These are phyloP conservation scores for Dendrolimus kikuchii DNA, from an alignment of 1,140 invertebrate genomes.

Conservation along the genomic window DNA sequence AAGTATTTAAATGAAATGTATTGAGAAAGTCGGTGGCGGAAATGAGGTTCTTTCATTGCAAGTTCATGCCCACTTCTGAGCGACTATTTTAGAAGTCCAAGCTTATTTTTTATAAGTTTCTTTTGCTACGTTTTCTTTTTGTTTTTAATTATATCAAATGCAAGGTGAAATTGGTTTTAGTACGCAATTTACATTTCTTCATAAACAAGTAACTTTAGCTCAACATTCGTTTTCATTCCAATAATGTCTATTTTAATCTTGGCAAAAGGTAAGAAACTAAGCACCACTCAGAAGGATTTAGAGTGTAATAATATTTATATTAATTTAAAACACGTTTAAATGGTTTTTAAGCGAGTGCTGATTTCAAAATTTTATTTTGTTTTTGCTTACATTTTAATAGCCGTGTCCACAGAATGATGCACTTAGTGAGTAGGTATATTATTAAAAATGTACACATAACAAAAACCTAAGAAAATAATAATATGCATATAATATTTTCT, in stretches of 20 bases:
- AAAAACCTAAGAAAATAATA: no score
- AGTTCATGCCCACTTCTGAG: slow-evolving; percentile 49
- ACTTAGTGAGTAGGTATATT: no score
- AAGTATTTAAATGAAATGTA: slow-evolving; percentile 66
- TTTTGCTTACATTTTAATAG: no score
- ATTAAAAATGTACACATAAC: no score
- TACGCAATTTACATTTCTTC: slow-evolving; percentile 9
- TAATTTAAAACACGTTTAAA: no score
- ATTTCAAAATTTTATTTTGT: no score
- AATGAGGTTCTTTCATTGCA: slow-evolving; percentile 61
- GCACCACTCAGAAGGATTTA: background rate
- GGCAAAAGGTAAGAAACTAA: background rate
- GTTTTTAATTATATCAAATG: slow-evolving; percentile 12
- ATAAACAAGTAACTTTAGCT: background rate
- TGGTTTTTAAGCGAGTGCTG: no score
- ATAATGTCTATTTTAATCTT: background rate
- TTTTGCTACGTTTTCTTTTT: slow-evolving; percentile 21
- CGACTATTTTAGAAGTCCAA: slow-evolving; percentile 49
- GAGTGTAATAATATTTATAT: background rate
- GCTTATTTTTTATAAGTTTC: slow-evolving; percentile 32
- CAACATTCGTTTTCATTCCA: background rate
- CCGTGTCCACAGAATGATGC: no score
- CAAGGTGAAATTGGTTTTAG: slow-evolving; percentile 1
- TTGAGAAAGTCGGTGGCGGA: slow-evolving; percentile 57
- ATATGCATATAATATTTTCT: no score